Conservation (phyloP, 2,888 invertebrate species). For the Cephus runcator region DNA sequence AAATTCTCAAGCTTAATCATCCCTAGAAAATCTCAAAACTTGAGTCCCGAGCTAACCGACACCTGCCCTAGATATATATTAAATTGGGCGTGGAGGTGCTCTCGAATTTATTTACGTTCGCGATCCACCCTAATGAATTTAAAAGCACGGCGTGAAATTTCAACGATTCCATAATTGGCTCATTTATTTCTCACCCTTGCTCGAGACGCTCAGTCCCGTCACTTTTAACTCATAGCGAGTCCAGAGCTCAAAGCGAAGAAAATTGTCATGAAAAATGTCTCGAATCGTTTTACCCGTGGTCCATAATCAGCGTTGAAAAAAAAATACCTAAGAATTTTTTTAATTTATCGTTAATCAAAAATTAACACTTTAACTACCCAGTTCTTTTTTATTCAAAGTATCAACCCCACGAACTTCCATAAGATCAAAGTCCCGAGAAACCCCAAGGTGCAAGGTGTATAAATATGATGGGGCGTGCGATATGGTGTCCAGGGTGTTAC, state of each 20-base stretch:
- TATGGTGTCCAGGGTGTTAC: conserved; percentile 44
- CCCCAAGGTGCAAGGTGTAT: conserved; percentile 42
- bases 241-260: neutral
- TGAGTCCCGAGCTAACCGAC: conserved; percentile 20
- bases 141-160: conserved; percentile 52
- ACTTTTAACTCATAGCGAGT: neutral
- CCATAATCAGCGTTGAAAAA: neutral
- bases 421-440: conserved; percentile 33
- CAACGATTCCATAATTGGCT: conserved; percentile 56
- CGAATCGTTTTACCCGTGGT: neutral
- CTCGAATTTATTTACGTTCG: conserved; percentile 47
- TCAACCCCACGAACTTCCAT: conserved; percentile 18
- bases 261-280: neutral
- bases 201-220: neutral
- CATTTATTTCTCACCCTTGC: conserved; percentile 36
- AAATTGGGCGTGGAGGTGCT: conserved; percentile 36
- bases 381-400: neutral
- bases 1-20: conserved; percentile 23
- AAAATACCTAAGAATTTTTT: neutral
- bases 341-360: neutral
- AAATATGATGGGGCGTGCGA: conserved; percentile 50
- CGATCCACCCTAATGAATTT: conserved; percentile 53
- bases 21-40: conserved; percentile 16
- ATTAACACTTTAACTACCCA: neutral
- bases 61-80: conserved; percentile 40